phyloP scores from a whole-genome alignment of 1,140 invertebrate genomes.

The Drosophila kurseongensis region DNA sequence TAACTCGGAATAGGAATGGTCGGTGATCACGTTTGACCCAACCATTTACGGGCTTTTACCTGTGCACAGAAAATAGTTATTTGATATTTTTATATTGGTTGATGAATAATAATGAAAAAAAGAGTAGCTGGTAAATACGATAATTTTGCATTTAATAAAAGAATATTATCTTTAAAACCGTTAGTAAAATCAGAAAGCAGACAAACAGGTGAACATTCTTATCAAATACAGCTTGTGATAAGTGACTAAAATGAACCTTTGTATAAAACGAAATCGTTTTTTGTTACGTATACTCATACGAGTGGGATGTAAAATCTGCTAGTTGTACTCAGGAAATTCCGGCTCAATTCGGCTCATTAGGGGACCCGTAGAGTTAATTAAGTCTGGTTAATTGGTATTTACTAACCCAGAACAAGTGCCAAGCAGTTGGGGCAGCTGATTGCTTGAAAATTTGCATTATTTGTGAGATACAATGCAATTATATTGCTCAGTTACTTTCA shows the following conservation, averaged over 20 bases:
- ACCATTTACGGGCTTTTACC: conserved; percentile 8
- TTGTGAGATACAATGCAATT: conserved; percentile 20
- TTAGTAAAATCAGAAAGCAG: conserved; percentile 1
- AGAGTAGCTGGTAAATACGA: not conserved
- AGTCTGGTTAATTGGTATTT: conserved; percentile 25
- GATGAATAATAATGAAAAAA: not conserved
- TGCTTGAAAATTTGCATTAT: not conserved
- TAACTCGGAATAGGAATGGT: conserved; percentile 13
- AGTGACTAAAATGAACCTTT: conserved; percentile 3
- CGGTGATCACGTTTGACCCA: conserved; percentile 36
- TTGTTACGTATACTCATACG: not conserved
- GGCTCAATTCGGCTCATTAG: conserved; percentile 49
- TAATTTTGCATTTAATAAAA: not conserved
- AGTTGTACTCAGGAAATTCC: conserved; percentile 2
- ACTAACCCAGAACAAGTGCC: conserved; percentile 41
- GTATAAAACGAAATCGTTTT: not conserved
- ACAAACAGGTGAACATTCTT: not conserved
- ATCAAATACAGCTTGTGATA: not conserved
- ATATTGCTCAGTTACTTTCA: conserved; percentile 4
- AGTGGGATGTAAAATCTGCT: not conserved
- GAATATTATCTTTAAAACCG: not conserved
- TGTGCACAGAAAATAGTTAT: conserved; percentile 10
- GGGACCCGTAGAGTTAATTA: conserved; percentile 30
- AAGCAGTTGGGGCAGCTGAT: conserved; percentile 3
- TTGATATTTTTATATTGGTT: not conserved